phyloP scores from a whole-genome alignment of 2,113 vertebrate species.

The Chloropsis hardwickii region DNA sequence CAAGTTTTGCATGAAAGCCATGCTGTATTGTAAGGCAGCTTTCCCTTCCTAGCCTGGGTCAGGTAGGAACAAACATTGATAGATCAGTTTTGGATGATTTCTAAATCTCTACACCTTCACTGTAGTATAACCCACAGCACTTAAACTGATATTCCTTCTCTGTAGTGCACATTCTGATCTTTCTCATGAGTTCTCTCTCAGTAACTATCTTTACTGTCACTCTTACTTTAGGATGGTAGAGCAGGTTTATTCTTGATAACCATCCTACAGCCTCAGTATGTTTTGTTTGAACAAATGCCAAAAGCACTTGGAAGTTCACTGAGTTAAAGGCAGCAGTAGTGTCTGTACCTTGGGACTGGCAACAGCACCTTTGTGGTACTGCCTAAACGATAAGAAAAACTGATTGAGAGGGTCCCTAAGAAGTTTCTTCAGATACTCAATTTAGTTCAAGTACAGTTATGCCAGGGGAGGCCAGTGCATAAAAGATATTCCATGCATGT shows the following conservation, averaged over 20 bases:
- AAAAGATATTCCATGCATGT: not conserved
- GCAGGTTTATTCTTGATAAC: not conserved
- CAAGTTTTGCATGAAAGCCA: not conserved
- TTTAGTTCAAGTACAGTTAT: not conserved
- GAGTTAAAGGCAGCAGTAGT: not conserved
- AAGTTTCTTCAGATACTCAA: not conserved
- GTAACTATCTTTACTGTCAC: not conserved
- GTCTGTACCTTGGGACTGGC: not conserved
- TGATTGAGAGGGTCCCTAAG: rapidly evolving
- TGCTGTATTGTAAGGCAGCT: not conserved
- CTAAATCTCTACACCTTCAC: not conserved
- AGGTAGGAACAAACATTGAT: not conserved
- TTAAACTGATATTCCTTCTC: not conserved
- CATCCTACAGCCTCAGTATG: not conserved
- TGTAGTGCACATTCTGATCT: not conserved
- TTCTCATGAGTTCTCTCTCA: not conserved
- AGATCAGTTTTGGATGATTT: not conserved
- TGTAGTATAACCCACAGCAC: not conserved
- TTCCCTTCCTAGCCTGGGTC: not conserved
- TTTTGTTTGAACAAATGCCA: not conserved
- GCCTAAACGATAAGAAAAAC: not conserved
- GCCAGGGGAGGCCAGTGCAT: not conserved
- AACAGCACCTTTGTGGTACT: not conserved
- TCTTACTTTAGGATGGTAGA: not conserved
- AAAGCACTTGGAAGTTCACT: not conserved